These are phyloP conservation scores for Muscicapa adusta DNA, from an alignment of 2,113 vertebrate species.

Conservation along the genomic window DNA sequence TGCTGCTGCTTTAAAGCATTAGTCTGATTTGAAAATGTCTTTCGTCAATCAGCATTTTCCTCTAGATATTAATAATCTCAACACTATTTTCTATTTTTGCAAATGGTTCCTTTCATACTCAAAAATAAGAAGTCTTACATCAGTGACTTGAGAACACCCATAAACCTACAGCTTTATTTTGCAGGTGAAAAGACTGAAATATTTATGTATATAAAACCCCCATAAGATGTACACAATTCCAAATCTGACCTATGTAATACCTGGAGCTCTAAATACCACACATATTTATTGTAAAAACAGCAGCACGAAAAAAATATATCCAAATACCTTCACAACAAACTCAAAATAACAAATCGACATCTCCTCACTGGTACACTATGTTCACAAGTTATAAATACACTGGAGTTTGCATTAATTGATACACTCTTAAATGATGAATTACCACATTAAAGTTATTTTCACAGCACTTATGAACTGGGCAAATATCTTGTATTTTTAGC, in stretches of 20 bases:
- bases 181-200: background rate
- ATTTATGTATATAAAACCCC: background rate
- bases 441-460: background rate
- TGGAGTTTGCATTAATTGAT: background rate
- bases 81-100: conserved; percentile 39
- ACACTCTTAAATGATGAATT: background rate
- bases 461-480: background rate
- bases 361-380: background rate
- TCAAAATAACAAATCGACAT: background rate
- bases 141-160: conserved; percentile 24
- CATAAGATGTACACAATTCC: background rate
- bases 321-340: background rate
- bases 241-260: background rate
- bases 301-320: background rate
- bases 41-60: conserved; percentile 5
- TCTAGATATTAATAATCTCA: conserved; percentile 48
- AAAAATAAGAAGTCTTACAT: conserved; percentile 35
- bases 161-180: conserved; percentile 46
- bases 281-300: background rate
- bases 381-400: background rate
- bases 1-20: conserved; percentile 24
- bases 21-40: conserved; percentile 22
- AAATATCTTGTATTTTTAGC: background rate
- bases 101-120: conserved; percentile 50
- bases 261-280: background rate